Evolutionary conservation across 2,113 vertebrate genomes (phyloP).

Genomic region (Oreochromis tanganicae): DNA sequence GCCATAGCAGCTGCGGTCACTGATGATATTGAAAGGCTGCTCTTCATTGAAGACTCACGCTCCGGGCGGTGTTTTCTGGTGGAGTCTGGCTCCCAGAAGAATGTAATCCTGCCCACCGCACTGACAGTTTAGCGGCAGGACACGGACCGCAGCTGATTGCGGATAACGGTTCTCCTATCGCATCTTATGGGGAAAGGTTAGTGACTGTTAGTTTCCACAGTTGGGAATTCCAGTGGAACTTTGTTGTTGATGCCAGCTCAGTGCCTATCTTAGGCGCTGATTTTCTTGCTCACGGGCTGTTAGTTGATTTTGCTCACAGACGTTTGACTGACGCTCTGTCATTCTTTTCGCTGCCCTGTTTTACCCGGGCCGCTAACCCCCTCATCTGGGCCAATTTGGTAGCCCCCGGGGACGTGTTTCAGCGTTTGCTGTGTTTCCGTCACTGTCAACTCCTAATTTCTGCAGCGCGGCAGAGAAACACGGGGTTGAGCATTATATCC

Average conservation of each 20-base stretch:
- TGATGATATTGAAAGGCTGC: not conserved
- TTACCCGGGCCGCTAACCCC: rapidly evolving
- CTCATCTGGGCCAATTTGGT: not conserved
- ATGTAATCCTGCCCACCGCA: not conserved
- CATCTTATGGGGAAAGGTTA: not conserved
- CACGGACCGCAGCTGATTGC: too few relatives aligned
- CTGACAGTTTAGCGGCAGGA: too few relatives aligned
- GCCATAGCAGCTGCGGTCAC: not conserved
- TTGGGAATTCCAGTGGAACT: not conserved
- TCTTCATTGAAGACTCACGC: not conserved
- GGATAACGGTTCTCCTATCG: not conserved
- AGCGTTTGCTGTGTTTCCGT: rapidly evolving
- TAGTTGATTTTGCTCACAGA: not conserved
- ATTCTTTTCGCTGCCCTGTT: rapidly evolving
- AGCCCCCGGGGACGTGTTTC: not conserved
- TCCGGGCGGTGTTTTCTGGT: rapidly evolving
- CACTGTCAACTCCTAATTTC: not conserved
- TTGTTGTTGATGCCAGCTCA: not conserved
- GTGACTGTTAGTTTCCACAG: rapidly evolving
- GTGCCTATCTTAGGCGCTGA: not conserved
- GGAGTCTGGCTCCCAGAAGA: not conserved
- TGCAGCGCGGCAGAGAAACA: rapidly evolving
- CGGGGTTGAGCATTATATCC: not conserved
- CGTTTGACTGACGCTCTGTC: not conserved
- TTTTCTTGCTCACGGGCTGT: not conserved